Base-by-base conservation (phyloP, 2,888 invertebrate species). In the Parnassius glacialis region DNA sequence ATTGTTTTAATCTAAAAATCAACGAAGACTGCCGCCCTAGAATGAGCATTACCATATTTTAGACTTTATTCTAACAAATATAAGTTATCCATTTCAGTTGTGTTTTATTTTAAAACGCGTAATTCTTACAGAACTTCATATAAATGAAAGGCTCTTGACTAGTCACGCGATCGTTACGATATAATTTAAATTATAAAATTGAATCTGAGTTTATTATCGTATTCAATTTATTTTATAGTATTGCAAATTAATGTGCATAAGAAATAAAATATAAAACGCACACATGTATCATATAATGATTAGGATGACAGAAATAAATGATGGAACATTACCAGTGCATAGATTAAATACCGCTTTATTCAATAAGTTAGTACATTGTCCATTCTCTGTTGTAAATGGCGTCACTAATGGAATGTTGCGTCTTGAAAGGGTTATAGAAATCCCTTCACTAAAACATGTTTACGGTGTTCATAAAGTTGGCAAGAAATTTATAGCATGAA, bases 1-100 rank as follows among this genome's bases (percentile, higher is more conserved):
- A 83, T 84, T 84, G 84, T 80, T 80, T 70, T 81, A 80, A 81
- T 80, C 78, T 79, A 77, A 73, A 76, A 75, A 75, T 73, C 69
- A 72, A 71, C 74, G 67, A 43, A 50, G 63, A 48, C 58, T 59
- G 61, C 62, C 52, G 59, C 56, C 48, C 58, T 63, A 20, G 48
- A 63, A 61, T 51, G 13, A 16, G 13, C 47, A n/a, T 25, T 55
- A 52, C 45, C 11, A 44, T 3, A 61, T 54, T 66, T 57, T 64
- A 13, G 52, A 67, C 65, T 55, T 41, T 67, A 59, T 47, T 45
- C 1, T 0, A 11, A 20, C 20, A 0, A 1, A 0, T 1, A 47
- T 56, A 59, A 63, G 59, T 16, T 42, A 11, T n/a, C 5, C 3
- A 42, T 59, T 51, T 2, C 12, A 11, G 10, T 9, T 16, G 1